Percentiles rank a stretch among this genome's conserved stretches.
Conservation (phyloP, 1,140 invertebrate genomes). For the Cardiocondyla obscurior region DNA sequence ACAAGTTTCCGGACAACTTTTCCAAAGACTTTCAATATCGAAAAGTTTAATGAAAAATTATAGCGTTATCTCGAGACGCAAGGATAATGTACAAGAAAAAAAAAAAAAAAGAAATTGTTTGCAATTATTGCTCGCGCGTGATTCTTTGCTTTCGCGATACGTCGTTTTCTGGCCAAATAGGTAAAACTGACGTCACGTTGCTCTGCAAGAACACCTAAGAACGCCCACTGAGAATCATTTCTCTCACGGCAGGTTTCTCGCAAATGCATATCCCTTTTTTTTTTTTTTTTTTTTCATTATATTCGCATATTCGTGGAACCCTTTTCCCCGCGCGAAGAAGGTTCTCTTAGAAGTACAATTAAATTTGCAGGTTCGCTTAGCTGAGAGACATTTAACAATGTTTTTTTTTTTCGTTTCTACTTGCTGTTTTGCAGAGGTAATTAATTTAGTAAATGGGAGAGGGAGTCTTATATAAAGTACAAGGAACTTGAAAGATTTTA, state of each 20-base stretch:
- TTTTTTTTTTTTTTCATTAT: too few relatives aligned
- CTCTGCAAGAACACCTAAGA: conserved; percentile 66
- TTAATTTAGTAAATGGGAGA: too few relatives aligned
- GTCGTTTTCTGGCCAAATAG: conserved; percentile 81
- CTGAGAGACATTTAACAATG: neutral
- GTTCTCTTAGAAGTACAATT: neutral
- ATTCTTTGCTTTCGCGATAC: conserved; percentile 77
- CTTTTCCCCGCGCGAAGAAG: neutral
- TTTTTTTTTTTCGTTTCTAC: too few relatives aligned
- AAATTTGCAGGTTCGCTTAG: neutral
- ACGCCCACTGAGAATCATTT: conserved; percentile 65
- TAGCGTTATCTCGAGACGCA: neutral
- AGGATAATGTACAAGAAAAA: conserved; percentile 1
- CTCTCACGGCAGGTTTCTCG: neutral
- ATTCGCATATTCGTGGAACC: neutral
- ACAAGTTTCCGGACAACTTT: too few relatives aligned
- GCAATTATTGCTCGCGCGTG: conserved; percentile 43
- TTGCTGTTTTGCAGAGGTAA: too few relatives aligned
- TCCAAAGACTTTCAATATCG: too few relatives aligned
- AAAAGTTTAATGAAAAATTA: too few relatives aligned
- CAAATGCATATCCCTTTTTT: neutral
- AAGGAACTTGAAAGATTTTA: too few relatives aligned
- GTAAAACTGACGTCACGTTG: conserved; percentile 82
- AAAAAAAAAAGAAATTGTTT: conserved; percentile 4
- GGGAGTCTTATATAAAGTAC: too few relatives aligned